Evolutionary conservation across 1,140 invertebrate genomes (phyloP), one percentile per base, ranked within the genome.

Genomic region (Penaeus indicus): DNA sequence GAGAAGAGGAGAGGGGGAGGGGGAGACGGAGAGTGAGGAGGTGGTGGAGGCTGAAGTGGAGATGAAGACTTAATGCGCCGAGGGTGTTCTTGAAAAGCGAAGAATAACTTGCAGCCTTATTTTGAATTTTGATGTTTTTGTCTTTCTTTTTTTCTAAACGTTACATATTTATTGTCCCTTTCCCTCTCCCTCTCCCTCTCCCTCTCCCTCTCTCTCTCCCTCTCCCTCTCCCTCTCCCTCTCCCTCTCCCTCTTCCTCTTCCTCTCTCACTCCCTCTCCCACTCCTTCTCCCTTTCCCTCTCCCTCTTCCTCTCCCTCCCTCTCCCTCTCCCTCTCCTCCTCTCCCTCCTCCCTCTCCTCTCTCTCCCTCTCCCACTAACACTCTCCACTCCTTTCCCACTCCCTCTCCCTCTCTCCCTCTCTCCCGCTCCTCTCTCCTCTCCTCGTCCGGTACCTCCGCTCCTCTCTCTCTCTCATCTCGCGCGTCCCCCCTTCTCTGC

Each of bases 101-200:
- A 25, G 16, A 13, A 21, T 54, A 42, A 42, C 38, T 32, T 32
- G 32, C 32, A 32, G 2, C 32, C 4, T 42, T 42, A 42, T 42
- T 42, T 42, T 42, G 38, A 42, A 1, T 42, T 42, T 42, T 42
- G 7, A 32, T 1, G 60, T 32, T 72, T 13, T 16, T 42, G 5
- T 64, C 47, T 54, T 38, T n/a, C 60, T 32, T 32, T 32, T 32
- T 32, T 32, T 32, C 32, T 32, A 1, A 32, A 32, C 32, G 32
- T 32, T 32, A 32, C 32, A 32, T 32, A 32, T 32, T 32, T 32
- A 32, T 32, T 32, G 11, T 54, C 78, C 16, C 78, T 80, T 54
- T 80, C 47, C 61, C 78, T 80, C 78, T 80, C 78, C 61, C 47
- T 61, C 78, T 80, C 47, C 61, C 78, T 80, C 78, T 80, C 47